These are phyloP conservation scores for Geotria australis DNA, from an alignment of 2,797 vertebrate genomes.

Conservation along the genomic window DNA sequence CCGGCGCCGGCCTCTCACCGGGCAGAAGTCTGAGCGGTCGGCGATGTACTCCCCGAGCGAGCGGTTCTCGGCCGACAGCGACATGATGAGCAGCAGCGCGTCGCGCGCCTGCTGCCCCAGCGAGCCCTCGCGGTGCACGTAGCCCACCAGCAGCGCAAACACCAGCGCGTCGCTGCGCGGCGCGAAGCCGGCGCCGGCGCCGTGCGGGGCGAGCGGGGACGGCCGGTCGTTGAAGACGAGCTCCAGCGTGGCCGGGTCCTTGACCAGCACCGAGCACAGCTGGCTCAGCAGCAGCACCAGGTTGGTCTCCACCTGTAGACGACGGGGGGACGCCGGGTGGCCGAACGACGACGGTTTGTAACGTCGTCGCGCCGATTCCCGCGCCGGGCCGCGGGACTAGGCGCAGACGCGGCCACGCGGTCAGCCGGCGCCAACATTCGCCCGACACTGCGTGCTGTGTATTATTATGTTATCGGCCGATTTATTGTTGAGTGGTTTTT, in stretches of 20 bases:
- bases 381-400: too few species aligned
- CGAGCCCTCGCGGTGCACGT: conserved; percentile 65
- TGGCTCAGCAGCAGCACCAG: conserved; percentile 80
- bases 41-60: conserved; percentile 48
- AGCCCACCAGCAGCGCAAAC: conserved; percentile 76
- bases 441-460: too few species aligned
- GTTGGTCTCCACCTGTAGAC: conserved; percentile 26
- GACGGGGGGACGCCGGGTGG: too few species aligned
- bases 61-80: conserved; percentile 38
- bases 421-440: too few species aligned
- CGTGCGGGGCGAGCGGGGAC: conserved; percentile 22
- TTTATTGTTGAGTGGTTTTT: too few species aligned
- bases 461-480: too few species aligned
- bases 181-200: conserved; percentile 23
- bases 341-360: too few species aligned
- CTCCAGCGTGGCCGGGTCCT: conserved; percentile 48
- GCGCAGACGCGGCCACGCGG: too few species aligned
- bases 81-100: conserved; percentile 76
- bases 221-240: conserved; percentile 48
- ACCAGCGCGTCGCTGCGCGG: conserved; percentile 16
- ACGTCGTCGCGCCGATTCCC: too few species aligned
- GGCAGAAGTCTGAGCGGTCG: conserved; percentile 88
- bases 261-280: conserved; percentile 53
- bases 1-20: conserved; percentile 17
- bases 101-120: conserved; percentile 73